Evolutionary conservation across 2,888 invertebrate genomes (phyloP).

Genomic region (Tryphoninae sp.): DNA sequence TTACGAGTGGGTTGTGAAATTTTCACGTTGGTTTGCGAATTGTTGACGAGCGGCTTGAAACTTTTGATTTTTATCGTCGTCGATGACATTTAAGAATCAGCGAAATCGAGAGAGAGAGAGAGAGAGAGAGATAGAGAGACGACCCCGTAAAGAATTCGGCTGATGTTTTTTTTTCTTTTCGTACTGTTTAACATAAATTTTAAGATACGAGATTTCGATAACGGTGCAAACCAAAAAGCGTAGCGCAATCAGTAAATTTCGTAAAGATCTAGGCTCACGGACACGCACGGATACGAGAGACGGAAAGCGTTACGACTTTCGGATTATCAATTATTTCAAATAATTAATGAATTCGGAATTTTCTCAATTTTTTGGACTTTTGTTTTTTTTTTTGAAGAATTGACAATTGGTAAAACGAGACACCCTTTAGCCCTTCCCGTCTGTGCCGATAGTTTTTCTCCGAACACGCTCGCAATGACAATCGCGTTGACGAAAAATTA

Average conservation of each 20-base stretch:
- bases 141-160: slow-evolving; percentile 50
- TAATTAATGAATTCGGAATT: slow-evolving; percentile 24
- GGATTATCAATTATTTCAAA: slow-evolving; percentile 28
- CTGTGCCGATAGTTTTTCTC: neutral
- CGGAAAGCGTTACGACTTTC: slow-evolving; percentile 30
- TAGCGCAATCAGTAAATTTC: slow-evolving; percentile 75
- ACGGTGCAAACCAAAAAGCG: slow-evolving; percentile 71
- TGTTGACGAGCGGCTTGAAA: neutral
- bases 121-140: slow-evolving; percentile 9
- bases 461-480: neutral
- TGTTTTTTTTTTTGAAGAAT: slow-evolving; percentile 2
- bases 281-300: slow-evolving; percentile 49
- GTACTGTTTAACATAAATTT: slow-evolving; percentile 40
- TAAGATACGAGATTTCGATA: slow-evolving; percentile 63
- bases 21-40: slow-evolving; percentile 26
- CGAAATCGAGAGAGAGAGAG: slow-evolving; percentile 19
- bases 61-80: slow-evolving; percentile 6
- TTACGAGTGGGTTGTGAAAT: slow-evolving; percentile 30
- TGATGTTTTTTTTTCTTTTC: slow-evolving; percentile 41
- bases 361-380: slow-evolving; percentile 11
- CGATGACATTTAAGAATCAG: neutral
- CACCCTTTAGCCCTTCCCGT: neutral
- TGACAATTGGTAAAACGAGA: neutral
- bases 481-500: neutral
- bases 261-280: slow-evolving; percentile 68